phyloP scores from a whole-genome alignment of 2,888 invertebrate species.

The Lamellibrachia columna region DNA sequence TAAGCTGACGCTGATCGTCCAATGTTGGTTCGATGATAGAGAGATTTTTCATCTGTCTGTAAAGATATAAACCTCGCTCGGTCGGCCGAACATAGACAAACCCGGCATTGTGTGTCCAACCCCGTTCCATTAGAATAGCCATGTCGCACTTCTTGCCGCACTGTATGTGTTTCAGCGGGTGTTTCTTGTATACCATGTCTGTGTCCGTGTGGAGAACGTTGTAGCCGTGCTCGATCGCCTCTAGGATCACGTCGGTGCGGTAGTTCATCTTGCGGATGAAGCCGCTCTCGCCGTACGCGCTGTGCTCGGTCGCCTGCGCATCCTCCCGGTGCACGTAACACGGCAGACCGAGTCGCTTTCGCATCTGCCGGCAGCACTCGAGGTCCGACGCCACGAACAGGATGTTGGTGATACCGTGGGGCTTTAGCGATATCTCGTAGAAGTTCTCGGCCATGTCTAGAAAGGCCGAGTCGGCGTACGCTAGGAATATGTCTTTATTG shows the following conservation, averaged over 20 bases:
- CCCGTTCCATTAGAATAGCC: constrained; percentile 32
- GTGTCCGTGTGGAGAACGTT: constrained; percentile 34
- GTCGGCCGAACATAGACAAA: constrained; percentile 35
- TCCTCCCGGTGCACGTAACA: constrained; percentile 30
- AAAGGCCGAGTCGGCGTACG: constrained; percentile 35
- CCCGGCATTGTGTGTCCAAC: constrained; percentile 33
- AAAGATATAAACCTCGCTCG: constrained; percentile 24
- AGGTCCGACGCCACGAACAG: constrained; percentile 33
- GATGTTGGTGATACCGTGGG: constrained; percentile 31
- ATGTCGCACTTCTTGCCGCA: constrained; percentile 30
- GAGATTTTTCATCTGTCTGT: constrained; percentile 27
- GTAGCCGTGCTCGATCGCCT: constrained; percentile 30
- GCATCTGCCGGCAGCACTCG: constrained; percentile 30
- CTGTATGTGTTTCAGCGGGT: constrained; percentile 28
- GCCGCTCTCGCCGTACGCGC: constrained; percentile 23
- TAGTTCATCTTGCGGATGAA: constrained; percentile 36
- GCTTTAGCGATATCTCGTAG: constrained; percentile 30
- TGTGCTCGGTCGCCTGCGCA: constrained; percentile 19
- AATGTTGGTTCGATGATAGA: constrained; percentile 24
- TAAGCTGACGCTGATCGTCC: constrained; percentile 37
- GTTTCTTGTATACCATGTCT: constrained; percentile 29
- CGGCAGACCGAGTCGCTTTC: background rate
- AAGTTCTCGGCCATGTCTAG: constrained; percentile 38
- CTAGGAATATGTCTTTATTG: constrained; percentile 28
- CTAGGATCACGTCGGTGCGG: constrained; percentile 32